Base-by-base conservation (phyloP, 2,888 invertebrate species). In the Octodonta nipae region DNA sequence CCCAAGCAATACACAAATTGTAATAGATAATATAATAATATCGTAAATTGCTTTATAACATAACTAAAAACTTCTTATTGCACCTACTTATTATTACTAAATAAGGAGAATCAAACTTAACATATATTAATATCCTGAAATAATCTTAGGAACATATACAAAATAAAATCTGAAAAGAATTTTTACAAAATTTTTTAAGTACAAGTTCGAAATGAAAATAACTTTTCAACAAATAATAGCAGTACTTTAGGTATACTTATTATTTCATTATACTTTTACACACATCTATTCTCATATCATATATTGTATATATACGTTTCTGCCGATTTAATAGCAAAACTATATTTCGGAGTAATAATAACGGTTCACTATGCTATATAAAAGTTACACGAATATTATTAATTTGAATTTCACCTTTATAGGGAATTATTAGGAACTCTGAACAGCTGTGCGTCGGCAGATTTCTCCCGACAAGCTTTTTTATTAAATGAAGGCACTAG, bases 1-100 rank as follows among this genome's bases (percentile, higher is more conserved):
- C 59, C 58, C 58, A 61, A 62, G 61, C 61, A 60, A 53, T 61
- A 61, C 60, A 63, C 60, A 61, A 60, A 55, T 52, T 56, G 56
- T 58, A 56, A 55, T 57, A 55, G 50, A 52, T 49, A 32, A 37
- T 33, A 58, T 58, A 60, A 49, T 50, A 51, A 58, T 63, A 64
- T 64, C 62, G 64, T 63, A 63, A 61, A 60, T 51, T 52, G 51
- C 44, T 50, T 51, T 44, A 51, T 54, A 54, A 57, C 53, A 48
- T 52, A 52, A 54, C 52, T 55, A 50, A 55, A 54, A 49, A 51
- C 49, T 47, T 56, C 53, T 58, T 62, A 62, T 62, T 62, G 62
- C 62, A 62, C 61, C 61, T 62, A 62, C 56, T 56, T 55, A 56
- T 58, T 56, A 49, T 47, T 36, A 39, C 56, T 53, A 47, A 50